Conservation (phyloP, 1,140 invertebrate genomes). For the Drosophila funebris region DNA sequence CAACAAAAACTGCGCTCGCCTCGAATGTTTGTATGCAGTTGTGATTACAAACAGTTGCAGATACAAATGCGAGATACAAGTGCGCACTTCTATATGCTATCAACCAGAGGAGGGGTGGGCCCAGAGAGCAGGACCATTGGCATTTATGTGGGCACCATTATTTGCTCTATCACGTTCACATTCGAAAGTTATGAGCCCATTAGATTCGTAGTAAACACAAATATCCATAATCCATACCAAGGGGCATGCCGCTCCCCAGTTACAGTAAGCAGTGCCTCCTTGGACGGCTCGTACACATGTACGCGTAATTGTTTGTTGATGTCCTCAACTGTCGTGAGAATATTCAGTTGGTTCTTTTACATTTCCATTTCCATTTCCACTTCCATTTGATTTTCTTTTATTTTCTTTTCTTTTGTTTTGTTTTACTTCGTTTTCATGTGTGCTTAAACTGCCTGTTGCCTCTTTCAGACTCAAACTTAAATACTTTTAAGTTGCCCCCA, state of each 20-base stretch:
- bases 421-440: not conserved
- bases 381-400: constrained; percentile 15
- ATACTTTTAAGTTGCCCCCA: not conserved
- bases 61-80: constrained; percentile 27
- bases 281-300: constrained; percentile 59
- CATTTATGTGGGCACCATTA: constrained; percentile 78
- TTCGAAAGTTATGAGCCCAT: constrained; percentile 78
- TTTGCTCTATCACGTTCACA: constrained; percentile 76
- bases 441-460: constrained; percentile 30
- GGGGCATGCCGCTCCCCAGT: constrained; percentile 51
- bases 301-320: constrained; percentile 77
- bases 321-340: constrained; percentile 77
- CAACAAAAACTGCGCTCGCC: constrained; percentile 12
- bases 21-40: constrained; percentile 43
- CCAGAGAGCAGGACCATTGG: not conserved
- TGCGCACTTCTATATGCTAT: constrained; percentile 10
- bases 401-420: constrained; percentile 11
- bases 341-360: constrained; percentile 59
- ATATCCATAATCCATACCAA: constrained; percentile 73
- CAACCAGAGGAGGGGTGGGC: not conserved
- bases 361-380: not conserved
- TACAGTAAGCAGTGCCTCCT: constrained; percentile 23
- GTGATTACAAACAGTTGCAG: constrained; percentile 51
- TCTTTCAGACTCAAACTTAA: not conserved
- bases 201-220: constrained; percentile 76